A percentile compares a stretch with the other conserved stretches of the same genome.
These are phyloP conservation scores for Idaea straminata DNA, from an alignment of 2,888 invertebrate genomes.

Conservation along the genomic window DNA sequence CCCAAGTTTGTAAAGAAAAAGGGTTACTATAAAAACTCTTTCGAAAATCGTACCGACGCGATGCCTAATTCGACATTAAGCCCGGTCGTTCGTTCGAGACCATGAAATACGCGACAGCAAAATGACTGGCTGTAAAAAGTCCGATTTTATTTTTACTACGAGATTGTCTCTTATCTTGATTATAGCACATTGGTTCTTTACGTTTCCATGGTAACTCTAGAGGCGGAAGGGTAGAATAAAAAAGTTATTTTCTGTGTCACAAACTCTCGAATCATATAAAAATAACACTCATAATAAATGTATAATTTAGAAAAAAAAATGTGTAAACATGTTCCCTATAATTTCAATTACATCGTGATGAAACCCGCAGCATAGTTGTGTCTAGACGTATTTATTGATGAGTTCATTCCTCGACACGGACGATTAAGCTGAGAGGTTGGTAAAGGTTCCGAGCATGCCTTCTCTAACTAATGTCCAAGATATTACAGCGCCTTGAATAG, in stretches of 20 bases:
- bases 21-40: constrained; percentile 34
- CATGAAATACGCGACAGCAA: constrained; percentile 29
- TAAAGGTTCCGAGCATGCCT: neutral
- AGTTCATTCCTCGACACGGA: neutral
- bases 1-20: constrained; percentile 18
- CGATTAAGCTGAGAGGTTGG: no score
- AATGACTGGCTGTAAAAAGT: constrained; percentile 31
- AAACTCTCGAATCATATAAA: neutral
- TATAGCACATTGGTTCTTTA: constrained; percentile 8
- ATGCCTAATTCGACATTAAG: constrained; percentile 29
- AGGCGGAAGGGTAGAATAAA: constrained; percentile 1
- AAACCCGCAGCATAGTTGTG: neutral
- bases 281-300: neutral
- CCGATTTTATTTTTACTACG: constrained; percentile 29
- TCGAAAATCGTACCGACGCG: constrained; percentile 22
- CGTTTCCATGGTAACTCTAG: neutral
- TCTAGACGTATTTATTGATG: neutral
- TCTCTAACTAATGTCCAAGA: neutral
- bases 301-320: neutral
- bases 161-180: constrained; percentile 16
- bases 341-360: neutral
- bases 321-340: neutral
- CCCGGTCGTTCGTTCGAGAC: constrained; percentile 23
- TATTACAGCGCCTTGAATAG: no score
- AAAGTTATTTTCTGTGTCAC: neutral